Evolutionary conservation across 2,888 invertebrate genomes (phyloP).

Genomic region (Drosophila mimica): DNA sequence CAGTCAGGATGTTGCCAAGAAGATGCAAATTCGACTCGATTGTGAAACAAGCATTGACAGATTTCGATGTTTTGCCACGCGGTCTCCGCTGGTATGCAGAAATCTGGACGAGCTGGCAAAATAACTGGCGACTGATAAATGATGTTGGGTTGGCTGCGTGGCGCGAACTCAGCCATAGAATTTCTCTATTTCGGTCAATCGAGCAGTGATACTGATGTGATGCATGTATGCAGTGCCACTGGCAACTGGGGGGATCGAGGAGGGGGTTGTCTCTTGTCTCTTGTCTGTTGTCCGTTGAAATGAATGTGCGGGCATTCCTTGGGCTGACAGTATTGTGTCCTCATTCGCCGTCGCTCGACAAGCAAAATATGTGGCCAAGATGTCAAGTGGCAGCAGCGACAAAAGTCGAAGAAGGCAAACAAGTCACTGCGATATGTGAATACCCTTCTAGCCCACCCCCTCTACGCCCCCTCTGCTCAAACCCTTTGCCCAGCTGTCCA

Average conservation of each 20-base stretch:
- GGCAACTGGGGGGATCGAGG: not conserved
- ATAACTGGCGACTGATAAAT: constrained; percentile 78
- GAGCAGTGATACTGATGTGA: constrained; percentile 59
- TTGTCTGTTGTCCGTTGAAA: constrained; percentile 45
- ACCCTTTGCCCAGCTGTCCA: constrained; percentile 38
- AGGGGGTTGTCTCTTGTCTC: too few species aligned
- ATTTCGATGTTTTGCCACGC: constrained; percentile 60
- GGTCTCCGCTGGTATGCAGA: constrained; percentile 64
- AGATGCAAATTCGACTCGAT: constrained; percentile 28
- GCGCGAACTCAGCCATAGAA: constrained; percentile 66
- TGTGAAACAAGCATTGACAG: constrained; percentile 70
- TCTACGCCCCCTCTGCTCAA: not conserved
- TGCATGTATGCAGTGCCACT: constrained; percentile 9
- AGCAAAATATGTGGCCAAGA: constrained; percentile 82
- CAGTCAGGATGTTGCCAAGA: constrained; percentile 19
- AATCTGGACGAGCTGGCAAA: constrained; percentile 77
- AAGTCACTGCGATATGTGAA: constrained; percentile 47
- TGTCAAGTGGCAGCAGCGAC: constrained; percentile 55
- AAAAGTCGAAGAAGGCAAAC: constrained; percentile 19
- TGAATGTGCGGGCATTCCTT: constrained; percentile 82
- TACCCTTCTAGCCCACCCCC: not conserved
- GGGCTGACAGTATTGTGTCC: constrained; percentile 79
- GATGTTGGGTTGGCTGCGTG: constrained; percentile 55
- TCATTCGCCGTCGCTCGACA: constrained; percentile 70
- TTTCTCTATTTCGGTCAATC: constrained; percentile 83